Percentiles rank a stretch among this genome's conserved stretches.
phyloP scores from a whole-genome alignment of 2,797 vertebrate species.

The Micropoecilia bifurca region DNA sequence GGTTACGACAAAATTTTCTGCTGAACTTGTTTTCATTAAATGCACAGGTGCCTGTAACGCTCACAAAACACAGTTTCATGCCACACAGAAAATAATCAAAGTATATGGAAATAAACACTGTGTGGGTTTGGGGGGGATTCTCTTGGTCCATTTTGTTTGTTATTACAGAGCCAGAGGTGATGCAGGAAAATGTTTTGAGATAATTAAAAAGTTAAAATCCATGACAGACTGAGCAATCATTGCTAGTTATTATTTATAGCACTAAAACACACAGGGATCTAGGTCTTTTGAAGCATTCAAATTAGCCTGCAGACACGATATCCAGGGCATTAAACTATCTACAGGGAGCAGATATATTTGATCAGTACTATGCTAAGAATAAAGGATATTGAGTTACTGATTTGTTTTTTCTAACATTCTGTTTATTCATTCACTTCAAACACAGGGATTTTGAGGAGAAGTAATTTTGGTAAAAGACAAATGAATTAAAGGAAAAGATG shows the following conservation, averaged over 20 bases:
- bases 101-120: constrained; percentile 15
- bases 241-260: constrained; percentile 10
- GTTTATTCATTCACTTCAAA: background rate
- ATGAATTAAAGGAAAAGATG: background rate
- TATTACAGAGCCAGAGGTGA: constrained; percentile 14
- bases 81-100: background rate
- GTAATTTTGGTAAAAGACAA: background rate
- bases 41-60: constrained; percentile 16
- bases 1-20: constrained; percentile 53
- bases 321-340: background rate
- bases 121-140: background rate
- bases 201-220: constrained; percentile 6
- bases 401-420: background rate
- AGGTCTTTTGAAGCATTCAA: background rate
- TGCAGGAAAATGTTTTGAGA: background rate
- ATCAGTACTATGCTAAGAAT: background rate
- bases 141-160: constrained; percentile 6
- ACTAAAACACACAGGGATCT: background rate
- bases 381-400: background rate
- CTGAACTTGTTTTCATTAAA: constrained; percentile 39
- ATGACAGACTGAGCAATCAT: background rate
- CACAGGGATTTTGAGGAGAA: background rate
- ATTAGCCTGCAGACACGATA: background rate
- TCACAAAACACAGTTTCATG: constrained; percentile 1
- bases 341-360: background rate